These are phyloP conservation scores for Carduelis carduelis DNA, from an alignment of 2,797 vertebrate species.

Conservation along the genomic window DNA sequence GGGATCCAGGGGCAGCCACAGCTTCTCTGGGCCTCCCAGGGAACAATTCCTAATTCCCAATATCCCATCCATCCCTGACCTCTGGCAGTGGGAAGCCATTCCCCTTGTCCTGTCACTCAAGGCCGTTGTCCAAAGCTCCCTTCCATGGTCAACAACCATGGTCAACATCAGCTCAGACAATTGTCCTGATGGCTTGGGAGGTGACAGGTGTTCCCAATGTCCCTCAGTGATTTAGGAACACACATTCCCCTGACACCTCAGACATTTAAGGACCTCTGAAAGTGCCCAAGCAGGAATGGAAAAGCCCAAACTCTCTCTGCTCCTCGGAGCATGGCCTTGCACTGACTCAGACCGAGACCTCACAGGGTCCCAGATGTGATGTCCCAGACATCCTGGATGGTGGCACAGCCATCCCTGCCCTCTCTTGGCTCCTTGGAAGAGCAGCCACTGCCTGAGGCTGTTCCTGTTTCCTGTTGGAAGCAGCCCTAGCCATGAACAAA, in stretches of 20 bases:
- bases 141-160: not conserved
- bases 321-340: not conserved
- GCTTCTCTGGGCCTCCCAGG: not conserved
- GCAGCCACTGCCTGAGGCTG: not conserved
- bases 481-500: not conserved
- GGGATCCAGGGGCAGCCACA: not conserved
- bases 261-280: not conserved
- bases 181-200: not conserved
- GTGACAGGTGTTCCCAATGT: not conserved
- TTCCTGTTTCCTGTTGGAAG: not conserved
- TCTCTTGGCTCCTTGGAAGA: not conserved
- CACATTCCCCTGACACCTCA: not conserved
- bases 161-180: not conserved
- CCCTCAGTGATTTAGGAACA: not conserved
- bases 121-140: not conserved
- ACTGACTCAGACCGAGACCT: not conserved
- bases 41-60: not conserved
- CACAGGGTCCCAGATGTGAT: not conserved
- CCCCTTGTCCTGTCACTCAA: not conserved
- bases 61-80: rapidly evolving
- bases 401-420: not conserved
- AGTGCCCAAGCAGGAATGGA: not conserved
- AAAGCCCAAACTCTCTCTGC: not conserved
- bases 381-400: not conserved
- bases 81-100: not conserved